Base-by-base conservation (phyloP, 2,888 invertebrate genomes). In the Oscheius myriophilus region DNA sequence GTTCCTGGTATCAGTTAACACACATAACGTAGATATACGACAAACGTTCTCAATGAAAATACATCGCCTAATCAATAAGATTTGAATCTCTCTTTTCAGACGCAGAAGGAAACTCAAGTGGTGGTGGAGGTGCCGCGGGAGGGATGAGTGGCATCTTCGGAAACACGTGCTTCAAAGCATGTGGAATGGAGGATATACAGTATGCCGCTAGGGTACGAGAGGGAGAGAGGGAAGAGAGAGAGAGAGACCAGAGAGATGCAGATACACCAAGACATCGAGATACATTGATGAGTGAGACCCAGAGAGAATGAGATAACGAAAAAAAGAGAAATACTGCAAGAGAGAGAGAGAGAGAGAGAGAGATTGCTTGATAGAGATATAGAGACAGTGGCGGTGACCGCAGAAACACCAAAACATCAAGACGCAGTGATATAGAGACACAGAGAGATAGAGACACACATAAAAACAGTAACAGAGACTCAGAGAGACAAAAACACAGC, bases 121-220 rank as follows among this genome's bases (percentile, higher is more conserved):
- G 46, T 25, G 55, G 55, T 23, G 21, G 39, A 7, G 41, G 21
- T 4, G 55, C 54, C 12, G 23, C 43, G 23, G 51, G 46, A 14
- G 52, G 51, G 41, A 62, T 68, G 63, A 49, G 49, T 25, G 68
- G 68, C 0, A 68, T 78, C 14, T 78, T 78, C 58, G 79, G 76
- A 12, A 74, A 76, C 42, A 73, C 76, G 4, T 84, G 84, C 70
- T 84, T 84, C 76, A 84, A 84, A 62, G 80, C 83, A 0, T 84
- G 84, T 67, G 84, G 84, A 26, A 81, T 82, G 82, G 84, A 84
- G 46, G 84, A 84, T 55, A 82, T 84, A 55, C 83, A 83, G 63
- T 80, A 76, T 63, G 84, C 84, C 7, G 84, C 84, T 3, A 80
- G 80, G 64, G 84, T 83, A 18, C 16, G 14, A 57, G 42, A 41